These are phyloP conservation scores for Phataginus tetradactyla DNA, from an alignment of 2,797 vertebrate species.

Conservation along the genomic window DNA sequence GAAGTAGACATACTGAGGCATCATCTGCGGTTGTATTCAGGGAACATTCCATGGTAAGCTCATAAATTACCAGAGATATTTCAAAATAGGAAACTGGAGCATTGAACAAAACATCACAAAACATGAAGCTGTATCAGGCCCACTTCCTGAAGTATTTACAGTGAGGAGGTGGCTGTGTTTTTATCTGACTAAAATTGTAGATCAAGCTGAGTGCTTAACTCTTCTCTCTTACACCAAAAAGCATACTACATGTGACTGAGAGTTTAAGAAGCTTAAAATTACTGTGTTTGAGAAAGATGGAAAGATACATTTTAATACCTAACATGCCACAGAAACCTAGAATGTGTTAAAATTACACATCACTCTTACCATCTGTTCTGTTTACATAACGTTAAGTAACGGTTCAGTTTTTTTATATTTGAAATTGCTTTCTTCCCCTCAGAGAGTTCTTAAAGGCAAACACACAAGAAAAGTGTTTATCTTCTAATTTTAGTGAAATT, in stretches of 20 bases:
- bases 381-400: constrained; percentile 48
- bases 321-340: background rate
- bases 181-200: constrained; percentile 36
- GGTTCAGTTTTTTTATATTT: background rate
- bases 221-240: constrained; percentile 52
- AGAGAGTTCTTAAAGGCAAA: constrained; percentile 32
- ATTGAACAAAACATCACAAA: constrained; percentile 17
- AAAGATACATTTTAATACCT: constrained; percentile 52
- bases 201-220: background rate
- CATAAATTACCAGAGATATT: constrained; percentile 26
- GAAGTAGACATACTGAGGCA: background rate
- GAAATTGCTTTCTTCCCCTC: background rate
- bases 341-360: constrained; percentile 54
- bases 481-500: constrained; percentile 44
- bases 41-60: background rate
- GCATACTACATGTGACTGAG: background rate
- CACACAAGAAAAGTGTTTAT: background rate
- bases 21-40: constrained; percentile 23
- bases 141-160: background rate
- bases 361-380: constrained; percentile 54
- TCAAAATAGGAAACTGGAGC: constrained; percentile 34
- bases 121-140: background rate
- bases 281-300: constrained; percentile 44
- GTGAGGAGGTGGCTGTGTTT: background rate
- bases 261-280: constrained; percentile 64